A percentile compares a stretch with the other conserved stretches of the same genome.
These are phyloP conservation scores for mouse (Mus musculus) DNA, from an alignment of 2,113 vertebrate genomes.

Conservation along the genomic window DNA sequence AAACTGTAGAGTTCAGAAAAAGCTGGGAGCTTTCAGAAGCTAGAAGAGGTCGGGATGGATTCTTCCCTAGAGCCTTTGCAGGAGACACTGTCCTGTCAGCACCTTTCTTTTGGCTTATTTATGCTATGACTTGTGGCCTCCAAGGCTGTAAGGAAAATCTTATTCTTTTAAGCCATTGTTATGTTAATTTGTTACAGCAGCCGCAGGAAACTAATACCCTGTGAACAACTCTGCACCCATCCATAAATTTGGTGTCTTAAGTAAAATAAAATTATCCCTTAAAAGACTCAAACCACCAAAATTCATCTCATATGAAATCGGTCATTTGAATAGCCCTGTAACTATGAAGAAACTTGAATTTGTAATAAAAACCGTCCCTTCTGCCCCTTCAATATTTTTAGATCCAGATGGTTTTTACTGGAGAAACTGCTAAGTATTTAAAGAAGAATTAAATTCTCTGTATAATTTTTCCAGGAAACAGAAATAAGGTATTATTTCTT, in stretches of 20 bases:
- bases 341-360: constrained; percentile 21
- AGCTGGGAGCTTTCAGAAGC: neutral
- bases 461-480: constrained; percentile 48
- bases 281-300: neutral
- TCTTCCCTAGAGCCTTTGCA: neutral
- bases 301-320: neutral
- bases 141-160: neutral
- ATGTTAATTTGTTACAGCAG: constrained; percentile 2
- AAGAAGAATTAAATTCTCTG: constrained; percentile 7
- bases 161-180: neutral
- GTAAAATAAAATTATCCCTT: neutral
- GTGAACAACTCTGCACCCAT: neutral
- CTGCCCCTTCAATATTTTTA: neutral
- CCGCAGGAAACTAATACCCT: neutral
- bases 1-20: neutral
- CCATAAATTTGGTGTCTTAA: constrained; percentile 12
- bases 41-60: neutral
- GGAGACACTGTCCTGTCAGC: neutral
- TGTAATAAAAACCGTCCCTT: neutral
- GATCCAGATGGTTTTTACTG: neutral
- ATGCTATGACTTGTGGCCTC: neutral
- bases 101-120: neutral
- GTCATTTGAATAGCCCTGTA: neutral
- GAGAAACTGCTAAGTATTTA: constrained; percentile 48
- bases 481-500: neutral